These are phyloP conservation scores for Malurus splendens DNA, from an alignment of 2,797 vertebrate species.

Conservation along the genomic window DNA sequence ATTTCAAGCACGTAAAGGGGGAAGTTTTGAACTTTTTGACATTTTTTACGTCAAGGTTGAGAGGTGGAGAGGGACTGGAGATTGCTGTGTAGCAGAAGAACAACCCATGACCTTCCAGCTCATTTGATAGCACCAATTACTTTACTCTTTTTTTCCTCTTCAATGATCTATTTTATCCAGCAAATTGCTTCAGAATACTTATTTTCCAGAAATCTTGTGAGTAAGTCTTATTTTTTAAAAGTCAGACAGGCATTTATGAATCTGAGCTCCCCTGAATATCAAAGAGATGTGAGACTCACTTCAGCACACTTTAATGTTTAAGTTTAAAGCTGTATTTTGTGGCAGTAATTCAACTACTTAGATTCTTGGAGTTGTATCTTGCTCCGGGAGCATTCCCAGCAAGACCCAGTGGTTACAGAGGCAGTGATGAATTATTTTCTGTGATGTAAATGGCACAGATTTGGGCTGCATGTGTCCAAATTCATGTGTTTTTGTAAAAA, in stretches of 20 bases:
- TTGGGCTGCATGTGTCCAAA: neutral
- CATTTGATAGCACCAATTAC: neutral
- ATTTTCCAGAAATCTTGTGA: constrained; percentile 7
- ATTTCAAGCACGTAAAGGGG: neutral
- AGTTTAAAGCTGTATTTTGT: neutral
- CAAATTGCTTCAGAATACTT: neutral
- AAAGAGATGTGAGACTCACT: neutral
- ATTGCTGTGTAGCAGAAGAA: neutral
- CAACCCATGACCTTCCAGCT: neutral
- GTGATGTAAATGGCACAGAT: neutral
- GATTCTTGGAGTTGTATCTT: neutral
- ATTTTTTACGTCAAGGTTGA: neutral
- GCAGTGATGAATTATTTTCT: neutral
- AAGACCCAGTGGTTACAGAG: neutral
- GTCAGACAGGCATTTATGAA: constrained; percentile 4
- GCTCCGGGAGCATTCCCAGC: neutral
- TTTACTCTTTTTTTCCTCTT: neutral
- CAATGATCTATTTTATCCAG: neutral
- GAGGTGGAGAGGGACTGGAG: neutral
- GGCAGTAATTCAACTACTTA: neutral
- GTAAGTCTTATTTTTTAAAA: neutral
- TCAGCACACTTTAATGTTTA: neutral
- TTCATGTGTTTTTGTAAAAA: neutral
- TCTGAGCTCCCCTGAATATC: neutral
- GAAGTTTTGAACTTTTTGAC: neutral